A percentile compares a stretch with the other conserved stretches of the same genome.
These are phyloP conservation scores for Ornithorhynchus anatinus DNA, from an alignment of 2,113 vertebrate species.

Conservation along the genomic window DNA sequence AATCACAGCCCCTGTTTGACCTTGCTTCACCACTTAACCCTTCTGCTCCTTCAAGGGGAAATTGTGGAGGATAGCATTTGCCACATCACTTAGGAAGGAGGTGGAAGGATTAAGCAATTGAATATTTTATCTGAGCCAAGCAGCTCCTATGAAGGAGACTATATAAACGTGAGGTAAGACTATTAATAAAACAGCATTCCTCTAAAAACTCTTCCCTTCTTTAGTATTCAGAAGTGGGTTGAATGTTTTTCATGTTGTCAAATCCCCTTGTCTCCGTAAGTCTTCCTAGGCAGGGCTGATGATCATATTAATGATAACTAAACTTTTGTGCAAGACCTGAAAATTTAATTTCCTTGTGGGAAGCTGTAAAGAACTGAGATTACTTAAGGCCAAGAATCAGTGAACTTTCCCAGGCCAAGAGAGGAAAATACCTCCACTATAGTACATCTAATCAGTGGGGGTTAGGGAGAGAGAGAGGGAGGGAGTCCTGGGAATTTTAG, in stretches of 20 bases:
- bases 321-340: constrained; percentile 40
- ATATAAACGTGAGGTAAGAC: background rate
- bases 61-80: too few relatives aligned
- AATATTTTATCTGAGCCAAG: too few relatives aligned
- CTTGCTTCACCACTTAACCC: too few relatives aligned
- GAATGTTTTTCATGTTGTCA: background rate
- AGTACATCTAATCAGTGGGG: too few relatives aligned
- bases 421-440: constrained; percentile 14
- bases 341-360: constrained; percentile 62
- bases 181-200: background rate
- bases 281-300: constrained; percentile 8
- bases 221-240: too few relatives aligned
- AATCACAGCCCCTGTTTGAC: too few relatives aligned
- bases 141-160: background rate
- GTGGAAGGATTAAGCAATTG: too few relatives aligned
- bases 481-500: too few relatives aligned
- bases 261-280: background rate
- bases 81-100: too few relatives aligned
- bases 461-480: too few relatives aligned
- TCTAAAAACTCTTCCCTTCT: background rate
- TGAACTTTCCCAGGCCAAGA: constrained; percentile 50
- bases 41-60: too few relatives aligned
- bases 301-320: constrained; percentile 46
- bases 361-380: constrained; percentile 38
- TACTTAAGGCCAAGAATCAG: constrained; percentile 46